Evolutionary conservation across 2,113 vertebrate genomes (phyloP).

Genomic region (Pterocles burchelli): DNA sequence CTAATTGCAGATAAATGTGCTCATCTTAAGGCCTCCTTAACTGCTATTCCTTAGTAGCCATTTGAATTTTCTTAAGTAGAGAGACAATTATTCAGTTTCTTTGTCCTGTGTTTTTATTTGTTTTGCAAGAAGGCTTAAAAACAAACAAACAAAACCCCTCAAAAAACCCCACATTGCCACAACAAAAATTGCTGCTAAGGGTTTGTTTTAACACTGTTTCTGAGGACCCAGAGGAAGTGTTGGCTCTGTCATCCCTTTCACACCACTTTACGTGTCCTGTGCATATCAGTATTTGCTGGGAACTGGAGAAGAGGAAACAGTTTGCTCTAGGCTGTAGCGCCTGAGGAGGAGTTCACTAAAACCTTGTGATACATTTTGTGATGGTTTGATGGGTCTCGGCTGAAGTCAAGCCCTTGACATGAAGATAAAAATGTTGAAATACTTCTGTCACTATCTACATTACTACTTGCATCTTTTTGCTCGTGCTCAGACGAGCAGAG

Average conservation of each 20-base stretch:
- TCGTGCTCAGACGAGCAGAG: neutral
- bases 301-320: neutral
- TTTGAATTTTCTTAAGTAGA: neutral
- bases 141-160: rapidly evolving
- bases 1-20: neutral
- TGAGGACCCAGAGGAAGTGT: neutral
- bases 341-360: neutral
- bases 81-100: neutral
- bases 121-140: neutral
- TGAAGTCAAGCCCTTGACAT: neutral
- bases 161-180: neutral
- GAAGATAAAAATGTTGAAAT: neutral
- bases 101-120: neutral
- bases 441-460: neutral
- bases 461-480: neutral
- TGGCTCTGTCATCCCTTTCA: neutral
- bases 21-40: neutral
- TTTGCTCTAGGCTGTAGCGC: neutral
- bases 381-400: neutral
- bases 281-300: neutral
- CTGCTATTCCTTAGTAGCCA: neutral
- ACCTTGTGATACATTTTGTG: neutral
- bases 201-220: neutral
- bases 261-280: neutral
- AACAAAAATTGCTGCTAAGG: neutral